These are phyloP conservation scores for Montipora efflorescens DNA, from an alignment of 64 coral and sea anemone genomes.

Conservation along the genomic window DNA sequence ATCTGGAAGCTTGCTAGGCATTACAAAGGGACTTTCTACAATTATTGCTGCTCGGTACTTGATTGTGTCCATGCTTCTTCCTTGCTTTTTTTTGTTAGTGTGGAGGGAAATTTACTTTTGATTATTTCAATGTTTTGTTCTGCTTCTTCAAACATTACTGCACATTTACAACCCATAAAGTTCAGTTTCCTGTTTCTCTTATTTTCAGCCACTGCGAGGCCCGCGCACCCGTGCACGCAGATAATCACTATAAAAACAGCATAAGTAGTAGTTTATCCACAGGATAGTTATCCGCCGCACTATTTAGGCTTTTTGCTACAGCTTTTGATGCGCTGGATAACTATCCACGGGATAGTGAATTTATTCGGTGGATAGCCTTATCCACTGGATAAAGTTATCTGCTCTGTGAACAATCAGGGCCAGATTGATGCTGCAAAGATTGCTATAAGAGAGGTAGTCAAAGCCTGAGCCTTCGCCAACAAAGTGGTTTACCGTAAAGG, in stretches of 20 bases:
- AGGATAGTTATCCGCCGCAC: background rate
- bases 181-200: background rate
- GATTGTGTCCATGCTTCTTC: no score
- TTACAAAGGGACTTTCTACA: no score
- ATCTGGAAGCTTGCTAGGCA: no score
- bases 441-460: no score
- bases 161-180: background rate
- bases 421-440: background rate
- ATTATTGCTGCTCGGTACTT: no score
- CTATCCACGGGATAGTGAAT: slow-evolving; percentile 21
- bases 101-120: slow-evolving; percentile 31
- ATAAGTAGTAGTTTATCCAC: background rate
- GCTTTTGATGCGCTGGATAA: slow-evolving; percentile 34
- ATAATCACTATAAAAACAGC: background rate
- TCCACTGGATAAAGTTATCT: slow-evolving; percentile 25
- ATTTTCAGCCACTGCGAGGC: background rate
- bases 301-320: slow-evolving; percentile 38
- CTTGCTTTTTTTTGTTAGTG: no score
- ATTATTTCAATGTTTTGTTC: slow-evolving; percentile 26
- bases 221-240: background rate
- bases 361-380: slow-evolving; percentile 8
- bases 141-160: slow-evolving; percentile 8
- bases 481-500: no score
- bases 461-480: no score
- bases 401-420: slow-evolving; percentile 49